Base-by-base conservation (phyloP, 2,888 invertebrate genomes). In the Zootermopsis nevadensis region DNA sequence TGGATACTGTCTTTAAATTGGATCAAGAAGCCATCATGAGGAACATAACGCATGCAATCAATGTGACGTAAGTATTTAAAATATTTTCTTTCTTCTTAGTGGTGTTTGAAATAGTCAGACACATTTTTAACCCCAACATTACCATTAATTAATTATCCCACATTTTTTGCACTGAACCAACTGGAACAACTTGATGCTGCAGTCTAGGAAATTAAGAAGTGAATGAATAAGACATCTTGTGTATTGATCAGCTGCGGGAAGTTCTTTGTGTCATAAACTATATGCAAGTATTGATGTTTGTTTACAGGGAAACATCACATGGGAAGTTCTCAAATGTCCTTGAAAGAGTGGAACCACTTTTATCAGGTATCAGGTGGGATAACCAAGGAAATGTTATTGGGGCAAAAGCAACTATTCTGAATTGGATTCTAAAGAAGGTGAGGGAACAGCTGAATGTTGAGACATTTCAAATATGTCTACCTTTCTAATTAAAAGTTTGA, bases 331-430 rank as follows among this genome's bases (percentile, higher is more conserved):
- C 66, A 53, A 86, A 86, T 82, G 85, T 88, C 60, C 84, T 89
- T 12, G 83, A 87, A 82, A 88, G 89, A 80, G 80, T 89, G 4
- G 86, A 84, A 0, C 88, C 89, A 4, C 84, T 89, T 60, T 84
- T 89, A 31, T 87, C 89, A 4, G 87, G 86, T 4, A 66, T 89
- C 8, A 82, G 86, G 24, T 88, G 87, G 82, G 87, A 88, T 80
- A 27, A 27, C 31, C 86, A 84, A 8, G 88, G 88, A 4, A 85
- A 85, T 24, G 86, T 89, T 8, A 85, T 85, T 22, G 86, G 88
- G 27, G 89, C 89, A 4, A 87, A 87, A 27, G 89, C 89, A 22
- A 89, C 89, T 3, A 87, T 89, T 77, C 74, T 89, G 19, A 87
- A 88, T 82, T 89, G 88, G 88, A 87, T 89, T 86, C 86, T 89